Percentiles rank a stretch among this genome's conserved stretches.
Conservation (phyloP, 2,888 invertebrate species). For the Hanleya hanleyi region DNA sequence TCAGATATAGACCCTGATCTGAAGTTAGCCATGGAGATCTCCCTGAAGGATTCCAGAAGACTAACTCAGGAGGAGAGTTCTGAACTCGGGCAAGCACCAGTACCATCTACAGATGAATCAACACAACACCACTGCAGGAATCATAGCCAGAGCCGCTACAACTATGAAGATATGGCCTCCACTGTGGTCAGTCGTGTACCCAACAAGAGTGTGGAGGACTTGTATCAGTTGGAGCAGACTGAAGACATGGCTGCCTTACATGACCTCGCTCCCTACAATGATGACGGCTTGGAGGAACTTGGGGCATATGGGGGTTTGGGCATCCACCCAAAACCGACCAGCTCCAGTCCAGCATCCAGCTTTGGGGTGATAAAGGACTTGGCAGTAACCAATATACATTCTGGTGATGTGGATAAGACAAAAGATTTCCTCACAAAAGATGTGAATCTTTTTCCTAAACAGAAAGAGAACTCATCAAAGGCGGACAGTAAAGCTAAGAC, state of each 20-base stretch:
- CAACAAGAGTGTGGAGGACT: slow-evolving; percentile 65
- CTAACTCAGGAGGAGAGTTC: neutral
- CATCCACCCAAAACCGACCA: slow-evolving; percentile 1
- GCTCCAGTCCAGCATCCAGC: slow-evolving; percentile 17
- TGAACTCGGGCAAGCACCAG: neutral
- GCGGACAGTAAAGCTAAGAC: slow-evolving; percentile 3
- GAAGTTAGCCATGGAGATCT: slow-evolving; percentile 37
- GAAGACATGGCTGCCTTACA: slow-evolving; percentile 25
- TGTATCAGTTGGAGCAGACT: slow-evolving; percentile 39
- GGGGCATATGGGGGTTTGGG: slow-evolving; percentile 43
- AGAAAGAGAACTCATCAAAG: slow-evolving; percentile 23
- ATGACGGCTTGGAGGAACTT: slow-evolving; percentile 34
- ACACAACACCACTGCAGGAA: slow-evolving; percentile 22
- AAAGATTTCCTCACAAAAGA: slow-evolving; percentile 65
- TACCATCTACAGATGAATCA: neutral
- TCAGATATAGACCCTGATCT: slow-evolving; percentile 35
- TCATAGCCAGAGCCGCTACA: slow-evolving; percentile 37
- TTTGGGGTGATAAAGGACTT: slow-evolving; percentile 71
- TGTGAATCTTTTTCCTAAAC: slow-evolving; percentile 43
- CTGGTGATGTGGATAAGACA: slow-evolving; percentile 65
- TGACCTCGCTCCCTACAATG: slow-evolving; percentile 20
- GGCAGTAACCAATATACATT: slow-evolving; percentile 68
- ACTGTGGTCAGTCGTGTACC: slow-evolving; percentile 62
- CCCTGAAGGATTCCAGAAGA: slow-evolving; percentile 15
- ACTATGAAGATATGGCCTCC: slow-evolving; percentile 50